Base-by-base conservation (phyloP, 2,888 invertebrate genomes). In the Choristoneura rosaceana region DNA sequence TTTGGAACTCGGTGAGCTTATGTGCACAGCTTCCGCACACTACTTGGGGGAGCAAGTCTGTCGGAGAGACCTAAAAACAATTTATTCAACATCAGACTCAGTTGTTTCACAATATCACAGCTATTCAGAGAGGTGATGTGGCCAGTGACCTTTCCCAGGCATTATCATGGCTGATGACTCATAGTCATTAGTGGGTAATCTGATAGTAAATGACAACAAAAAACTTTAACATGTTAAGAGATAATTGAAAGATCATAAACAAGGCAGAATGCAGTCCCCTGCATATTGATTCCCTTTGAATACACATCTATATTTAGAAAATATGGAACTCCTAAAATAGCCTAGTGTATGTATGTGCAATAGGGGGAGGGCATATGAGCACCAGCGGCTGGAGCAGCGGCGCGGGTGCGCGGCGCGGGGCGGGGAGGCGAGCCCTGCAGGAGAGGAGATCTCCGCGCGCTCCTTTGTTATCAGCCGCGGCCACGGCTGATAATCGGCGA, bases 1-100 rank as follows among this genome's bases (percentile, higher is more conserved):
- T 96, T 89, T 96, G 96, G 81, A 97, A 95, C 75, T 96, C 95
- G 87, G 97, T 96, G 82, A 97, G 94, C 87, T 97, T 97, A 83
- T 95, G 95, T 80, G 96, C 96, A 93, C 97, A 97, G 80, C 96
- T 95, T 76, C 96, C 95, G 92, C 97, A 97, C 79, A 97, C 96
- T 81, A 97, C 96, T 81, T 96, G 96, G 80, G 97, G 97, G 86
- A 97, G 94, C 82, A 95, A 95, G 90, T 97, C 97, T 82, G 95
- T 95, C 86, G 96, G 96, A 81, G 96, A 96, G 77, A 97, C 96
- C 97, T 97, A 92, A 81, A 94, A 95, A 83, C 79, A 83, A 78
- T 80, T 82, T 52, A 83, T 9, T 15, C 78, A 80, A 78, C 67
- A 81, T 87, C 80, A 87, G 75, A 67, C 74, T 79, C 66, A 76